Base-by-base conservation (phyloP, 2,113 vertebrate genomes). In the Nansenia antarctica region DNA sequence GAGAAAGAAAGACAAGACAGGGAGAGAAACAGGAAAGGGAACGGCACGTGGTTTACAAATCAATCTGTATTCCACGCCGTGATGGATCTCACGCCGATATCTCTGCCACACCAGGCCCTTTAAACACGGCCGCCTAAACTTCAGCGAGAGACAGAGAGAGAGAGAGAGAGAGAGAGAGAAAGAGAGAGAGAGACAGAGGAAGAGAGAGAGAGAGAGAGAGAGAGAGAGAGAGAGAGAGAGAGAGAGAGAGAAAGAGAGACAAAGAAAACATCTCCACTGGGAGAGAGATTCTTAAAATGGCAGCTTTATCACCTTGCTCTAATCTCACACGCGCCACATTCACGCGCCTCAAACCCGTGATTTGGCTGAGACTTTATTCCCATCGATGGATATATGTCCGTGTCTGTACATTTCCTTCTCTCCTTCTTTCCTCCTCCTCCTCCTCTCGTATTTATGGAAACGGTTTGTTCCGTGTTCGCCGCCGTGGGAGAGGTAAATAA, bases 401-500 rank as follows among this genome's bases (percentile, higher is more conserved):
- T 91, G 92, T 93, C 90, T 93, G 89, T 86, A 93, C n/a, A n/a
- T 94, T 77, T 69, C 83, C 69, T 78, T 71, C 67, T 34, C 9
- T 53, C 45, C 12, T 18, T n/a, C 42, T 47, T n/a, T 47, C 73
- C 32, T 62, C 64, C 54, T 27, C 65, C 92, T 92, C 92, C 79
- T 18, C 22, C 89, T 82, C 77, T 27, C 83, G 89, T 95, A 95
- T 96, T 95, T 95, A 95, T 94, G 94, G 93, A 94, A n/a, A 89
- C 85, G 86, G 92, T 91, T 90, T 90, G 90, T 71, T 20, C 80
- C 87, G n/a, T n/a, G n/a, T n/a, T n/a, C n/a, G 93, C 93, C 93
- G 88, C 92, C 90, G 3, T 87, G 91, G 87, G 92, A 92, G 93
- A 95, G 93, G 95, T 95, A 96, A 96, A 96, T 94, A 95, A 96